phyloP scores from a whole-genome alignment of 2,888 invertebrate genomes.

The Philopedon plagiatum region DNA sequence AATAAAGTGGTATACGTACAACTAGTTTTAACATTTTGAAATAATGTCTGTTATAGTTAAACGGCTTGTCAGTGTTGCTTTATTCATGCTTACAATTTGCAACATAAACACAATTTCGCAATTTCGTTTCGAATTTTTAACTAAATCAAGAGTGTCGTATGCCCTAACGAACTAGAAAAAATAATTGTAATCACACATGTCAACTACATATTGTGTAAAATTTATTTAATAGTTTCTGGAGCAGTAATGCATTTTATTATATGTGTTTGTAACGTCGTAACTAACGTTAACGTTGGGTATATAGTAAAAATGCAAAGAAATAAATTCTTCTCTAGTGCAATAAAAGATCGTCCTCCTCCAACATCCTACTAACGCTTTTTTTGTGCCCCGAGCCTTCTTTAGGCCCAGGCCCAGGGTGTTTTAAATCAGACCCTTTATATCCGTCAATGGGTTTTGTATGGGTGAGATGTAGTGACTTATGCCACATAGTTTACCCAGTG shows the following conservation, averaged over 20 bases:
- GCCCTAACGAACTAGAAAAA: constrained; percentile 22
- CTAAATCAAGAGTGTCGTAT: constrained; percentile 19
- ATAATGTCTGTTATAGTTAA: constrained; percentile 3
- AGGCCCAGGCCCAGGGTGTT: too few species aligned
- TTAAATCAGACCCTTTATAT: too few species aligned
- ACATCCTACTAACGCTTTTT: too few species aligned
- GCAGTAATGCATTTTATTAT: background rate
- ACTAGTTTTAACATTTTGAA: constrained; percentile 8
- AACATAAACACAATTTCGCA: constrained; percentile 12
- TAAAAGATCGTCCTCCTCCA: too few species aligned
- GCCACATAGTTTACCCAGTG: too few species aligned
- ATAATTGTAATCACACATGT: constrained; percentile 1
- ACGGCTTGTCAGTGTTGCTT: constrained; percentile 4
- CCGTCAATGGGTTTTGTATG: too few species aligned
- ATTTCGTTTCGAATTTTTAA: constrained; percentile 19
- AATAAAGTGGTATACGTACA: background rate
- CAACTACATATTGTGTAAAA: background rate
- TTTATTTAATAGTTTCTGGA: background rate
- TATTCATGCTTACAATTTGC: constrained; percentile 15
- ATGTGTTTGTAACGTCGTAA: too few species aligned
- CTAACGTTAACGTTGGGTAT: too few species aligned
- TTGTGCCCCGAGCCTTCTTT: too few species aligned
- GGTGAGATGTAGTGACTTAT: too few species aligned
- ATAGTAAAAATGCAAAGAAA: too few species aligned
- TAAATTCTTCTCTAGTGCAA: too few species aligned